These are phyloP conservation scores for Atrichornis clamosus DNA, from an alignment of 2,113 vertebrate species.

Conservation along the genomic window DNA sequence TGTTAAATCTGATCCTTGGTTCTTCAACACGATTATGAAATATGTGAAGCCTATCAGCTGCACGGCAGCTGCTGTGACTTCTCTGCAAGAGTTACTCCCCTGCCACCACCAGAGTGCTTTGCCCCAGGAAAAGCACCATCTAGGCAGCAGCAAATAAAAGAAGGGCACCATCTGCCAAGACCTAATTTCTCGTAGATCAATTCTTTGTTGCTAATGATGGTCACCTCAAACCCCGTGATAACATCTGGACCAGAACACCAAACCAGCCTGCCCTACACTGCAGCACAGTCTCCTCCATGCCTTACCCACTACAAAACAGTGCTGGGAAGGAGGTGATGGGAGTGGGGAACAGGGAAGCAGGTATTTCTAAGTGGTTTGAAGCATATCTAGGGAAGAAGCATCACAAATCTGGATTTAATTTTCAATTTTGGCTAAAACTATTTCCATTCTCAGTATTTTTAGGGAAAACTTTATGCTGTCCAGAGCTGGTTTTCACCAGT, in stretches of 20 bases:
- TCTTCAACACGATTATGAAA: not conserved
- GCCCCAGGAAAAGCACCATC: not conserved
- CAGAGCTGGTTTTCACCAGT: not conserved
- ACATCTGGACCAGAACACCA: not conserved
- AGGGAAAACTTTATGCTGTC: not conserved
- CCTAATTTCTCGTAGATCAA: not conserved
- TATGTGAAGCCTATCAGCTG: not conserved
- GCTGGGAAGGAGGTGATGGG: not conserved
- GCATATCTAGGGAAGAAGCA: not conserved
- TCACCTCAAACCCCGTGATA: not conserved
- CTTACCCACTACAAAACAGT: not conserved
- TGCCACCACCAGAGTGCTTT: fast-evolving
- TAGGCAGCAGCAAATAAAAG: not conserved
- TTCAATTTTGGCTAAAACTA: not conserved
- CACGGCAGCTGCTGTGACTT: not conserved
- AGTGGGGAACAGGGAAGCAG: not conserved
- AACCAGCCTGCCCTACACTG: not conserved
- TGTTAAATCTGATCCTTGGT: not conserved
- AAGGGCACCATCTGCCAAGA: not conserved
- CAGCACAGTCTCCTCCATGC: not conserved
- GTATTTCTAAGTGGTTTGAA: not conserved
- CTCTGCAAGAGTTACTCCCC: not conserved
- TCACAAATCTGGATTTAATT: not conserved
- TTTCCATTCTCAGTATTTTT: not conserved
- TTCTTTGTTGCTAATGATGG: not conserved